These are phyloP conservation scores for Callinectes sapidus DNA, from an alignment of 2,888 invertebrate genomes.

Conservation along the genomic window DNA sequence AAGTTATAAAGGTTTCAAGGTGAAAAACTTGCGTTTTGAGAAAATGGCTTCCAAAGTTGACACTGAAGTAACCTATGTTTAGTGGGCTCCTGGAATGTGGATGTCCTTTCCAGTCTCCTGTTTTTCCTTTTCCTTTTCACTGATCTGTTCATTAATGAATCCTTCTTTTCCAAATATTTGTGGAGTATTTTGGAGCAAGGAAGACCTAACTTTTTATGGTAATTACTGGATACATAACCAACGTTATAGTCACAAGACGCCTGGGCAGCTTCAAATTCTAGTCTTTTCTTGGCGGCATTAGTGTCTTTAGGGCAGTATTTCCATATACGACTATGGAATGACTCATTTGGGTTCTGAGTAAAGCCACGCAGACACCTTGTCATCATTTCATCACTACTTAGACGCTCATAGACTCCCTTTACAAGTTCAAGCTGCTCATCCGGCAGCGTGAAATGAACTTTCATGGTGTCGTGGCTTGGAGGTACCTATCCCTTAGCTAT, in stretches of 20 bases:
- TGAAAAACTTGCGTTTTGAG: not conserved
- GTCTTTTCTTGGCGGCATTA: constrained; percentile 4
- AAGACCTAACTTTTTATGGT: not conserved
- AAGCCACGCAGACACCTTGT: no score
- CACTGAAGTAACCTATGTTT: no score
- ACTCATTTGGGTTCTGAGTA: constrained; percentile 21
- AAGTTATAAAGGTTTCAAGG: not conserved
- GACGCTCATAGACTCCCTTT: not conserved
- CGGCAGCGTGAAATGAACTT: not conserved
- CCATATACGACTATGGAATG: constrained; percentile 13
- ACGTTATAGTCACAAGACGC: not conserved
- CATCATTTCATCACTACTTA: no score
- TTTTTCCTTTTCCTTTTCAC: not conserved
- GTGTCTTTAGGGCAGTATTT: constrained; percentile 34
- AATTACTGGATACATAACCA: constrained; percentile 8
- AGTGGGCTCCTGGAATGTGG: no score
- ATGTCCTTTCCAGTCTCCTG: constrained; percentile 8
- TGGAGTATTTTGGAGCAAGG: not conserved
- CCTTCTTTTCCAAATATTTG: no score
- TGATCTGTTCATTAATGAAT: not conserved
- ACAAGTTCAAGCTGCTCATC: constrained; percentile 1
- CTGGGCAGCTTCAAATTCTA: not conserved
- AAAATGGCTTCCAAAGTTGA: no score
- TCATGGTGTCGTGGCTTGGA: not conserved
- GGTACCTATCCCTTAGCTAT: not conserved